Conservation (phyloP, 2,113 vertebrate species). For the Excalfactoria chinensis region DNA sequence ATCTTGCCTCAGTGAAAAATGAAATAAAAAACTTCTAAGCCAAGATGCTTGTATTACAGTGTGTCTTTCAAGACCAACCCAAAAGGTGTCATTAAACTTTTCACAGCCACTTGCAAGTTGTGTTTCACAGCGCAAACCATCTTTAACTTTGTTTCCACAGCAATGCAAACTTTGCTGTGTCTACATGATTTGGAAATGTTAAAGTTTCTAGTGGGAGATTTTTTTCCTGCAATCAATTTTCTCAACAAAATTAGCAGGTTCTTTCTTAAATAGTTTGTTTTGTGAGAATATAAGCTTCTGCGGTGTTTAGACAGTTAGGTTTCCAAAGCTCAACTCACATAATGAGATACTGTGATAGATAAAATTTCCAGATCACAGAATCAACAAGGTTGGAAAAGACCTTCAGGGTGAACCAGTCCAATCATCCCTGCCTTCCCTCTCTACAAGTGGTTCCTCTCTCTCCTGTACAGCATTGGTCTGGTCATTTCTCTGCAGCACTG, state of each 20-base stretch:
- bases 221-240: background rate
- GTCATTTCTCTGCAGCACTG: accelerated
- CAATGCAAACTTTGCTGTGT: background rate
- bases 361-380: background rate
- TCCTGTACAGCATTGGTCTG: background rate
- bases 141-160: background rate
- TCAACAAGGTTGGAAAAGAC: background rate
- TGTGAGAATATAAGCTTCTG: background rate
- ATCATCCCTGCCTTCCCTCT: background rate
- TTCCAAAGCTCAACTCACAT: background rate
- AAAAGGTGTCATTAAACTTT: conserved; percentile 1
- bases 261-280: background rate
- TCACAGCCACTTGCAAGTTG: background rate
- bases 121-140: background rate
- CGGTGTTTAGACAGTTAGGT: background rate
- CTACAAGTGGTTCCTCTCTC: background rate
- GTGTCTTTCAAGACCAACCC: background rate
- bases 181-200: background rate
- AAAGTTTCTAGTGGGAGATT: background rate
- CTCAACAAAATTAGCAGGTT: background rate
- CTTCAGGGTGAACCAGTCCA: background rate
- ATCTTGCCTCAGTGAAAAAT: background rate
- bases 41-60: background rate
- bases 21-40: conserved; percentile 11
- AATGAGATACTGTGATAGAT: background rate